Evolutionary conservation across 2,888 invertebrate genomes (phyloP).

Genomic region (Yponomeuta sedellus): DNA sequence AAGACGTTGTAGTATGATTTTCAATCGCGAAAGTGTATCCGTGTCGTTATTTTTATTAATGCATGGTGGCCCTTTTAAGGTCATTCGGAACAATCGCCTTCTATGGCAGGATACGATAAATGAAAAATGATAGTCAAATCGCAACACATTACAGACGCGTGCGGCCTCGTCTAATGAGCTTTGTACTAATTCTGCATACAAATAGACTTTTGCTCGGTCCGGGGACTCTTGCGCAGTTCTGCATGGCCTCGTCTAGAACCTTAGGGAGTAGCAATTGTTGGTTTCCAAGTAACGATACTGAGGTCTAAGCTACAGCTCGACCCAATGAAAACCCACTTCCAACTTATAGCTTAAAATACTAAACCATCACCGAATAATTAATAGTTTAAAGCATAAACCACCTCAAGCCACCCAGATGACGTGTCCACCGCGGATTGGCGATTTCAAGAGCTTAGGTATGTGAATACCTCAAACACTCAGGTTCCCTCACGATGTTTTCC

Average conservation of each 20-base stretch:
- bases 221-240: slow-evolving; percentile 16
- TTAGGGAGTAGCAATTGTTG: neutral
- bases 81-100: neutral
- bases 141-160: slow-evolving; percentile 30
- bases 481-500: no score
- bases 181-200: slow-evolving; percentile 45
- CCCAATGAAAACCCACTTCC: no score
- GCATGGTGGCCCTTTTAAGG: neutral
- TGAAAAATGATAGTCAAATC: neutral
- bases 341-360: no score
- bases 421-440: no score
- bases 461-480: no score
- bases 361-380: no score
- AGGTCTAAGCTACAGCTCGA: no score
- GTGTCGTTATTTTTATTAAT: neutral
- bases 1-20: no score
- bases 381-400: no score
- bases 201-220: slow-evolving; percentile 25
- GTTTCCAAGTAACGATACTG: no score
- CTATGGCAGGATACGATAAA: neutral
- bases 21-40: neutral
- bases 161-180: slow-evolving; percentile 49
- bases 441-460: no score
- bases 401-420: no score
- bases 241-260: slow-evolving; percentile 16